Evolutionary conservation across 2,888 invertebrate genomes (phyloP).

Genomic region (Seira sanloemensis): DNA sequence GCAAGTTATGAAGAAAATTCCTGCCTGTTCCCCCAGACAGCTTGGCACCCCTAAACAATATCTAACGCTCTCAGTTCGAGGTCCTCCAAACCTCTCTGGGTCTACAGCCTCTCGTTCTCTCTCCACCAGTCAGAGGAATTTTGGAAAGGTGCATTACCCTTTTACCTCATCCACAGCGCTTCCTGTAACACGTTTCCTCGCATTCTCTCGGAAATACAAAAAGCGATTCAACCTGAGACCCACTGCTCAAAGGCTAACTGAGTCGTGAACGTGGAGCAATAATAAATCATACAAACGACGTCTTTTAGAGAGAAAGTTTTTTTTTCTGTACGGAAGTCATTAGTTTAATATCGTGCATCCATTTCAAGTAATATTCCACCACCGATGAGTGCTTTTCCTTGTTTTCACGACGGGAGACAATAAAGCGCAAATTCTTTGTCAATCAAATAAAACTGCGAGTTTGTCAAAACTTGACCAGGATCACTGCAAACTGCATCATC

Average conservation of each 20-base stretch:
- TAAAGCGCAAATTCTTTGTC: too few relatives aligned
- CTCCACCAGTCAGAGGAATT: not conserved
- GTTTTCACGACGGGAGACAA: not conserved
- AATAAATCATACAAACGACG: not conserved
- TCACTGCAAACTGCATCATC: not conserved
- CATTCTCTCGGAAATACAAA: not conserved
- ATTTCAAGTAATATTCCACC: too few relatives aligned
- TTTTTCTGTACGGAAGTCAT: not conserved
- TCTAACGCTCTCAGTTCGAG: not conserved
- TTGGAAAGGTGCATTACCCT: slow-evolving; percentile 47
- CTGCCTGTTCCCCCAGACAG: slow-evolving; percentile 34
- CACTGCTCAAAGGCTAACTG: not conserved
- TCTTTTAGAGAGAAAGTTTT: not conserved
- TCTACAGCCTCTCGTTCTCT: slow-evolving; percentile 21
- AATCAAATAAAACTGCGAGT: too few relatives aligned
- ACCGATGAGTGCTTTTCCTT: not conserved
- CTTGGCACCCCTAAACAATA: slow-evolving; percentile 45
- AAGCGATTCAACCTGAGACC: not conserved
- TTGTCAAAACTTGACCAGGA: not conserved
- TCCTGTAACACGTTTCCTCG: not conserved
- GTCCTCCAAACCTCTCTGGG: not conserved
- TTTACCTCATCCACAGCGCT: not conserved
- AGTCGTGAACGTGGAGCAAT: not conserved
- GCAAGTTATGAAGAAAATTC: not conserved
- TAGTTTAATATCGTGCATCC: too few relatives aligned